Evolutionary conservation across 2,113 vertebrate genomes (phyloP).

Genomic region (Callipepla californica): DNA sequence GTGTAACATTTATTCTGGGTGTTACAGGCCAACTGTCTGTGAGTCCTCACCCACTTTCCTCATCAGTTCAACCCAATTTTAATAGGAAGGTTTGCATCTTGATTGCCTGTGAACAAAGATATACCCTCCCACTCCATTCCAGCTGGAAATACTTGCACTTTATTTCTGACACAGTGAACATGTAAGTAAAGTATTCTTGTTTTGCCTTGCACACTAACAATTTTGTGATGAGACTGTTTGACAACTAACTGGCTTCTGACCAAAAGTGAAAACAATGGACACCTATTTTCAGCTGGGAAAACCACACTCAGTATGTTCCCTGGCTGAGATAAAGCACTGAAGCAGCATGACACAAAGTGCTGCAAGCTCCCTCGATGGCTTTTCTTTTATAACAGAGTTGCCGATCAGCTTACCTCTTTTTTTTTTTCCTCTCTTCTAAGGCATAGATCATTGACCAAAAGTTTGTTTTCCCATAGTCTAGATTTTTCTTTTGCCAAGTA

Average conservation of each 20-base stretch:
- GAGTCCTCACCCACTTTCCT: background rate
- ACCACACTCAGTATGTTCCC: slow-evolving; percentile 17
- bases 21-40: background rate
- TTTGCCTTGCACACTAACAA: background rate
- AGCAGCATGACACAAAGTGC: background rate
- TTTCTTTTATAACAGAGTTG: background rate
- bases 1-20: background rate
- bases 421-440: background rate
- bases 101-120: background rate
- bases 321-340: background rate
- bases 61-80: background rate
- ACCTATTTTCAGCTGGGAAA: slow-evolving; percentile 63
- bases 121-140: fast-evolving
- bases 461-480: background rate
- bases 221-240: background rate
- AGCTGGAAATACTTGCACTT: background rate
- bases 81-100: slow-evolving; percentile 5
- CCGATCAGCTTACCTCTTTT: background rate
- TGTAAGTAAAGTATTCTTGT: background rate
- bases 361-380: background rate
- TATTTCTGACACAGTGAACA: background rate
- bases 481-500: background rate
- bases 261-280: slow-evolving; percentile 31
- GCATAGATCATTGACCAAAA: background rate
- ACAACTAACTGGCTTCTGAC: slow-evolving; percentile 27